Base-by-base conservation (phyloP, 2,888 invertebrate species). In the Hipparchia semele region DNA sequence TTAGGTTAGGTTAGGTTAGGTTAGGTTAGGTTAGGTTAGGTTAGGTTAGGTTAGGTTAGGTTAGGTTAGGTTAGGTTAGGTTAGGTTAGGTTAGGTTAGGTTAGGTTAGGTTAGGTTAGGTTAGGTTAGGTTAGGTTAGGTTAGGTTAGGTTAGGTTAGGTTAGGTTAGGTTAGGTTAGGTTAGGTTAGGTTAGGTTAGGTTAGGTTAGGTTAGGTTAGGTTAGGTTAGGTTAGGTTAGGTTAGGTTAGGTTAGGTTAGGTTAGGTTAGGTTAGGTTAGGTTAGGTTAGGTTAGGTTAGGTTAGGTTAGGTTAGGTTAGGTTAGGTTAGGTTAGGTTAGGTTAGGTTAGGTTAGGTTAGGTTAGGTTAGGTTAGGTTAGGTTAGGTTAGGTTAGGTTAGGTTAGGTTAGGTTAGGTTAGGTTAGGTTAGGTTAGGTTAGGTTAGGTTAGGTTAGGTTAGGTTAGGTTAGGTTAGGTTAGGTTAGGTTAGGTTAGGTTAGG, bases 111-210 rank as follows among this genome's bases (percentile, higher is more conserved):
- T 77, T 77, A 75, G 77, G 79, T 77, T 79, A 76, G 77, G 77
- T 79, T 78, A 74, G 77, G 77, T 76, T 78, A 78, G 78, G 78
- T 78, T 77, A 76, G 76, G 78, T 76, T 79, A 76, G 76, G 77
- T 77, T 78, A 76, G 76, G 78, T 76, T 78, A 77, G 77, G 76
- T 77, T 76, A 76, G 74, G 69, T 59, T 69, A 61, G 61, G 69
- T 69, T 69, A 69, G 69, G 69, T 69, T 69, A 69, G 69, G 69
- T 69, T 69, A 77, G 76, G 76, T 77, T 77, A 75, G 76, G 77
- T 76, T 76, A 75, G 76, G 77, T 76, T 75, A 74, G 76, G 75
- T 76, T 77, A 75, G 73, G 75, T 76, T 75, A 72, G 76, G 77
- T 75, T 77, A 74, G 76, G 75, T 75, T 71, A 70, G 73, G 75